phyloP scores from a whole-genome alignment of 2,113 vertebrate species.

The Meles meles region DNA sequence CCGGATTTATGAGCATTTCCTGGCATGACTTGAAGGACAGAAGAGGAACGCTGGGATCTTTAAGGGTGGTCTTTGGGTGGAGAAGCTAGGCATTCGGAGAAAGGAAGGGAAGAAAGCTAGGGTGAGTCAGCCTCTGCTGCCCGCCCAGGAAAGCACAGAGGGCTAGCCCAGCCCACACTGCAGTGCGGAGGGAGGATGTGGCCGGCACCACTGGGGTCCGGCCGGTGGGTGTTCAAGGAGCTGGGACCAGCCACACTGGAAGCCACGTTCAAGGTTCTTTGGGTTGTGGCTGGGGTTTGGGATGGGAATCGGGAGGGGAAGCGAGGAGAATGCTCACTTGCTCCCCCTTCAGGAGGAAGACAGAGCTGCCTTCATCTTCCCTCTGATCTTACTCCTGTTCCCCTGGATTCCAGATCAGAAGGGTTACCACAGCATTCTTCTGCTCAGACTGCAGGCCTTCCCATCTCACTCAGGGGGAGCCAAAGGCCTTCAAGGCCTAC shows the following conservation, averaged over 20 bases:
- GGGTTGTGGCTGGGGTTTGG: not conserved
- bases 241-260: not conserved
- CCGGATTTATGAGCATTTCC: slow-evolving; percentile 56
- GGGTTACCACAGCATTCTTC: not conserved
- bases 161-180: not conserved
- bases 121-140: slow-evolving; percentile 47
- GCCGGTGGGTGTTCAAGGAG: not conserved
- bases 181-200: not conserved
- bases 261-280: not conserved
- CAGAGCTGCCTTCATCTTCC: not conserved
- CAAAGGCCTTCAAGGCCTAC: not conserved
- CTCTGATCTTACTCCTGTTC: too few relatives aligned
- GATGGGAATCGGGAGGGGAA: not conserved
- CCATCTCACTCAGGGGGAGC: not conserved
- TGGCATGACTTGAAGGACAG: slow-evolving; percentile 68
- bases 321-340: accelerated
- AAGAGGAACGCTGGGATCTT: slow-evolving; percentile 46
- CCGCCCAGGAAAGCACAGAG: not conserved
- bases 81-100: not conserved
- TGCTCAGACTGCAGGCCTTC: not conserved
- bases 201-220: not conserved
- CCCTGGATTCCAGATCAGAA: not conserved
- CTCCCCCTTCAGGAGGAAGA: not conserved
- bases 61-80: slow-evolving; percentile 61
- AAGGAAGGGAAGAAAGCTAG: not conserved